These are phyloP conservation scores for Theristicus caerulescens DNA, from an alignment of 2,113 vertebrate species.

Conservation along the genomic window DNA sequence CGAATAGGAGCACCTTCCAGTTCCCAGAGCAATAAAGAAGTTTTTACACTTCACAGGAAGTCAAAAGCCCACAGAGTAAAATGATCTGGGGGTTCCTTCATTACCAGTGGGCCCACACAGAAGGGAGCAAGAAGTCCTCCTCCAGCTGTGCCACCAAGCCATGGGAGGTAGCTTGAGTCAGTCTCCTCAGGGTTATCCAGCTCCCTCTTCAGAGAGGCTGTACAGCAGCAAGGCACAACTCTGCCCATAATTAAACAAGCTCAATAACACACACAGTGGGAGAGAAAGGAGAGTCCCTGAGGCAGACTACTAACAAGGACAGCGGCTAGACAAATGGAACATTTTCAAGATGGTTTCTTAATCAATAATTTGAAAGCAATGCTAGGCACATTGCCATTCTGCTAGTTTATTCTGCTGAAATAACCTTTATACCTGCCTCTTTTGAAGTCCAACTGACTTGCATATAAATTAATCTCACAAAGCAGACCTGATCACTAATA, in stretches of 20 bases:
- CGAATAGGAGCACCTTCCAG: neutral
- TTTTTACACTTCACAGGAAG: neutral
- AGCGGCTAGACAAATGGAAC: neutral
- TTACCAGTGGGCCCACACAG: neutral
- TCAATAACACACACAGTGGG: neutral
- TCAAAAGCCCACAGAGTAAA: neutral
- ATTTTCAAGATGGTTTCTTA: neutral
- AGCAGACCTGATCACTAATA: neutral
- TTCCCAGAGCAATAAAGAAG: neutral
- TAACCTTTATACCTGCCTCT: conserved; percentile 21
- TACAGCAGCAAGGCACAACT: neutral
- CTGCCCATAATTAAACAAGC: neutral
- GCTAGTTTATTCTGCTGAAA: neutral
- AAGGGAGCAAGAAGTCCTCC: neutral
- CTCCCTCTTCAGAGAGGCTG: neutral
- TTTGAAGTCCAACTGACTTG: neutral
- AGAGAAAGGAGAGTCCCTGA: neutral
- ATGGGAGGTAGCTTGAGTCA: neutral
- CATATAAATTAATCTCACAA: neutral
- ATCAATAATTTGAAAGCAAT: conserved; percentile 6
- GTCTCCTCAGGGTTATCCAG: neutral
- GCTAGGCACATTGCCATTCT: neutral
- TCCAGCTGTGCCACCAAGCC: neutral
- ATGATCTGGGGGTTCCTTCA: neutral
- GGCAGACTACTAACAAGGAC: conserved; percentile 7